Evolutionary conservation across 2,888 invertebrate species (phyloP).

Genomic region (Seladonia tumulorum): DNA sequence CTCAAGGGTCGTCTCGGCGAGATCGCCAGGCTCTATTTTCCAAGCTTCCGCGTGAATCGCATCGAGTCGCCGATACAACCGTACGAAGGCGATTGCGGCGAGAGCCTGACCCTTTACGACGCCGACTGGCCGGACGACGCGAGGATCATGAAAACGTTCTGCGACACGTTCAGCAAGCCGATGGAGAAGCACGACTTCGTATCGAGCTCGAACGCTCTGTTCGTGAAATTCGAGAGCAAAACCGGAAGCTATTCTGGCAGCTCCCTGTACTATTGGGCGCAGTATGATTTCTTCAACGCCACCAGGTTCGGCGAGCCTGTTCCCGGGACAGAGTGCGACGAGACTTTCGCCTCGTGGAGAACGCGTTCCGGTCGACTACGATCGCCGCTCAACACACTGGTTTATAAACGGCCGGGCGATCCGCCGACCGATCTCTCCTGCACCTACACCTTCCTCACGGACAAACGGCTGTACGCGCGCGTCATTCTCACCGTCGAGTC

Average conservation of each 20-base stretch:
- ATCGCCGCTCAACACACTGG: slow-evolving; percentile 94
- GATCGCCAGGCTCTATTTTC: slow-evolving; percentile 95
- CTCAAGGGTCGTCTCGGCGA: slow-evolving; percentile 94
- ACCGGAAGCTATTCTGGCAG: slow-evolving; percentile 97
- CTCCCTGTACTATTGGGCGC: slow-evolving; percentile 97
- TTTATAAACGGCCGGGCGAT: slow-evolving; percentile 92
- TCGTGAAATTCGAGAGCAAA: slow-evolving; percentile 95
- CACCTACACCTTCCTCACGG: slow-evolving; percentile 93
- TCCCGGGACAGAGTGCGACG: slow-evolving; percentile 93
- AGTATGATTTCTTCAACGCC: slow-evolving; percentile 97
- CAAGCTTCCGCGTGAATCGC: slow-evolving; percentile 95
- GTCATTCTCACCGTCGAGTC: slow-evolving; percentile 91
- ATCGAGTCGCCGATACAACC: slow-evolving; percentile 95
- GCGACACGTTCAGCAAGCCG: slow-evolving; percentile 96
- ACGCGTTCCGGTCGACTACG: slow-evolving; percentile 90
- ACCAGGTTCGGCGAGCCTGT: slow-evolving; percentile 94
- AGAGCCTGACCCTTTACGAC: slow-evolving; percentile 95
- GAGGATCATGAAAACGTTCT: slow-evolving; percentile 96
- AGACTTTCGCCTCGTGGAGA: slow-evolving; percentile 94
- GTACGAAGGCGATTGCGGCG: slow-evolving; percentile 95
- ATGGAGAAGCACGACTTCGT: slow-evolving; percentile 97
- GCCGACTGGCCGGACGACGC: slow-evolving; percentile 95
- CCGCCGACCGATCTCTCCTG: slow-evolving; percentile 91
- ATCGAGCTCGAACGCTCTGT: slow-evolving; percentile 93
- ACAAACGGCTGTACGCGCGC: slow-evolving; percentile 92